Conservation (phyloP, 2,113 vertebrate genomes). For the Penelope pileata region DNA sequence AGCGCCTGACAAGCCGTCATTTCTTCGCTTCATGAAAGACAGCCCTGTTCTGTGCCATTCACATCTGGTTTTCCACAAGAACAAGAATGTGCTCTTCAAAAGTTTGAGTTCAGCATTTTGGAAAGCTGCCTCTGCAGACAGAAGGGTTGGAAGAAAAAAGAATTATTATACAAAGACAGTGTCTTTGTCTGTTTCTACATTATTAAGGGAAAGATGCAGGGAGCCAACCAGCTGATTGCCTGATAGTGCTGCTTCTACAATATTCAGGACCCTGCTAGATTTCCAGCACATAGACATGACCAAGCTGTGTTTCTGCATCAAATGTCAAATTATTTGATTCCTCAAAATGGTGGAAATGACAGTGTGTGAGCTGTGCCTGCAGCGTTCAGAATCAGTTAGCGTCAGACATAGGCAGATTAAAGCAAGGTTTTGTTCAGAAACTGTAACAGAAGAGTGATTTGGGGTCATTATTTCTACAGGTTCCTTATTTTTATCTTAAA, state of each 20-base stretch:
- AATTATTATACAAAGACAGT: background rate
- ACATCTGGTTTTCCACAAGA: background rate
- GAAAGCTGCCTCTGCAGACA: background rate
- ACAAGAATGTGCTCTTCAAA: conserved; percentile 13
- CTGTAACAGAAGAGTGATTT: background rate
- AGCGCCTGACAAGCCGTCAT: background rate
- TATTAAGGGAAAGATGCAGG: background rate
- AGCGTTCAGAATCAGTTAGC: background rate
- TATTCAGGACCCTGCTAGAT: background rate
- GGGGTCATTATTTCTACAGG: background rate
- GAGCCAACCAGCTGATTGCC: background rate
- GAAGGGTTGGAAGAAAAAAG: background rate
- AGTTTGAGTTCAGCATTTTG: background rate
- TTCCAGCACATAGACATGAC: background rate
- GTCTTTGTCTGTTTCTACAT: conserved; percentile 4
- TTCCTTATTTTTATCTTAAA: background rate
- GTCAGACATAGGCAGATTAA: background rate
- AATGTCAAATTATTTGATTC: background rate
- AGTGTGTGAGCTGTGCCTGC: background rate
- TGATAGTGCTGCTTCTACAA: background rate
- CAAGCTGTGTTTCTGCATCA: background rate
- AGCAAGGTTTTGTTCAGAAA: background rate
- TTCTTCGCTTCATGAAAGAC: conserved; percentile 5
- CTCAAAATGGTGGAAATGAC: background rate
- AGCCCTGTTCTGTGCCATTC: background rate